A percentile compares a stretch with the other conserved stretches of the same genome.
phyloP scores from a whole-genome alignment of 2,888 invertebrate genomes.

The Parelbella ahira region DNA sequence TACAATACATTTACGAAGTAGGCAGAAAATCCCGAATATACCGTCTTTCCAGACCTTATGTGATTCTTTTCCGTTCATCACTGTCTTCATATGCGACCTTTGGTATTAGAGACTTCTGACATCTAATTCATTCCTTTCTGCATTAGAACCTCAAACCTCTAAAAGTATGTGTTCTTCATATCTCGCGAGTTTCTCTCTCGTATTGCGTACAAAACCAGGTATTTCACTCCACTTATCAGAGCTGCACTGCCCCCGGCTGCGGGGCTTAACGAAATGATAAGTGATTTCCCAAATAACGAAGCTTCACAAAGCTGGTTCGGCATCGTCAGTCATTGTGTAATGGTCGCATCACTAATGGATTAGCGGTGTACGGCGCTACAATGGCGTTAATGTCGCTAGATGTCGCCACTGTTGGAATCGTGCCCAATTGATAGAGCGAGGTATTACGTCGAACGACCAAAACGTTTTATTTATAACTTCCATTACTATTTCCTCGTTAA shows the following conservation, averaged over 20 bases:
- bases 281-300: conserved; percentile 22
- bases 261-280: conserved; percentile 23
- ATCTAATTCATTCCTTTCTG: too few relatives aligned
- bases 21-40: too few relatives aligned
- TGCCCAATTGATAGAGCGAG: conserved; percentile 37
- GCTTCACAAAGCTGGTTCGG: conserved; percentile 37
- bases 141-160: too few relatives aligned
- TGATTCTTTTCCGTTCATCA: too few relatives aligned
- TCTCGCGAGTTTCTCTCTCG: too few relatives aligned
- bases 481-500: too few relatives aligned
- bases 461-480: too few relatives aligned
- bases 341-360: conserved; percentile 71
- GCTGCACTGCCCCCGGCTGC: conserved; percentile 1
- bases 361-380: conserved; percentile 52
- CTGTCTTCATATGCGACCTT: too few relatives aligned
- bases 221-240: conserved; percentile 13
- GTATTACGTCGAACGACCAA: too few relatives aligned
- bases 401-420: conserved; percentile 44
- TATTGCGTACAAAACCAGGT: conserved; percentile 1
- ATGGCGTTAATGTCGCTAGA: conserved; percentile 34
- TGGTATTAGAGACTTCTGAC: too few relatives aligned
- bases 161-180: not conserved
- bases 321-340: conserved; percentile 57
- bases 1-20: too few relatives aligned
- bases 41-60: too few relatives aligned